Evolutionary conservation across 2,797 vertebrate species (phyloP), one percentile per base, ranked within the genome.

Genomic region (Lindbergichthys nudifrons): DNA sequence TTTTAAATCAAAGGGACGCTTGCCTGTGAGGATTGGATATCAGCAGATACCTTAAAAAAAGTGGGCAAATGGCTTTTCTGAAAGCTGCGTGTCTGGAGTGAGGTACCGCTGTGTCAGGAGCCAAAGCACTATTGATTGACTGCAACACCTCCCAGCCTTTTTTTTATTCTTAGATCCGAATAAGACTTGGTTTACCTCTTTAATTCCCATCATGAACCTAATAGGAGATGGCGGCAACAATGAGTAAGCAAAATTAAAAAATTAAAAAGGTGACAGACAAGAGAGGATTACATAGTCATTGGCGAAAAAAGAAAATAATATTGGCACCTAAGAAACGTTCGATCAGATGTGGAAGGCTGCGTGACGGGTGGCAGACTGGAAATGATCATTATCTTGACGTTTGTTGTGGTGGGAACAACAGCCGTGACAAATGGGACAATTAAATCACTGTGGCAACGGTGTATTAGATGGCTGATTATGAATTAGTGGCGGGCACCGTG

Each of bases 361-460:
- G 47, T 88, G 81, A 88, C 56, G 77, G 85, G 73, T 42, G 70
- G 79, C 79, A 76, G 85, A 78, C 77, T 80, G 83, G 78, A 87
- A 88, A 92, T 59, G 80, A 93, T 93, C 87, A 85, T 93, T 92
- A 93, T 91, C 86, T 54, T 83, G 90, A 88, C 88, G 86, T 92
- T 93, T 93, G 90, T 93, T 92, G 92, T 91, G 86, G 87, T 74
- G 84, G 69, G 89, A 91, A 94, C 90, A 90, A 91, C 92, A 89
- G 90, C 87, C 82, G 73, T 93, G 93, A 94, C 92, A 92, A 95
- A 94, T 94, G 88, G 88, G 86, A 91, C 92, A 93, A 94, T 94
- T 93, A 94, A 94, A 93, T 94, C 90, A 91, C 89, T 74, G 88
- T 85, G 86, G 92, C 92, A 90, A 93, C 73, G 83, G 86, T 80